Conservation (phyloP, 2,797 vertebrate species). For the Xiphorhynchus erythropygius region DNA sequence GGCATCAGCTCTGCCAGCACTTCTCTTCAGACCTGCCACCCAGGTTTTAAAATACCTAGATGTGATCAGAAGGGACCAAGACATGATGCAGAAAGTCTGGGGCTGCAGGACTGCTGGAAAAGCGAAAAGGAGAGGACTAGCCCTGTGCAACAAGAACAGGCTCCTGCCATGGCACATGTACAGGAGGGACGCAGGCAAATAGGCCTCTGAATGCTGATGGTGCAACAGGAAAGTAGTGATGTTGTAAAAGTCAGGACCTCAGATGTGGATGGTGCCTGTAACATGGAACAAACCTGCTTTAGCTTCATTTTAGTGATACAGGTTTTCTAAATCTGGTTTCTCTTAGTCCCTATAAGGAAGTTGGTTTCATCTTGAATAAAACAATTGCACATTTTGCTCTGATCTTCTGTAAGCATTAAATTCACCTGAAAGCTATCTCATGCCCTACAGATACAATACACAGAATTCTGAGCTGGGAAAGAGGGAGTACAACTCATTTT, state of each 20-base stretch:
- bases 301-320: accelerated
- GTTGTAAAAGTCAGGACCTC: not conserved
- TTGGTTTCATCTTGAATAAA: not conserved
- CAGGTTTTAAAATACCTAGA: not conserved
- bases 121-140: not conserved
- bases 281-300: not conserved
- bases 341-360: not conserved
- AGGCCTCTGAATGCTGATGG: not conserved
- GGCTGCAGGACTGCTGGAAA: not conserved
- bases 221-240: accelerated
- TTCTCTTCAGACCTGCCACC: not conserved
- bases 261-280: not conserved
- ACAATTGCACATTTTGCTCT: not conserved
- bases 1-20: not conserved
- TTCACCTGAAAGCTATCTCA: not conserved
- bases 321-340: not conserved
- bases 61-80: not conserved
- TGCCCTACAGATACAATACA: not conserved
- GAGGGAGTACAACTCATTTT: not conserved
- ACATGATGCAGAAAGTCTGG: not conserved
- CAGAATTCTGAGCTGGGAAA: not conserved
- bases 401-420: not conserved
- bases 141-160: not conserved
- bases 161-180: accelerated
- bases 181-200: not conserved